phyloP scores from a whole-genome alignment of 2,113 vertebrate species.

The Tetrax tetrax region DNA sequence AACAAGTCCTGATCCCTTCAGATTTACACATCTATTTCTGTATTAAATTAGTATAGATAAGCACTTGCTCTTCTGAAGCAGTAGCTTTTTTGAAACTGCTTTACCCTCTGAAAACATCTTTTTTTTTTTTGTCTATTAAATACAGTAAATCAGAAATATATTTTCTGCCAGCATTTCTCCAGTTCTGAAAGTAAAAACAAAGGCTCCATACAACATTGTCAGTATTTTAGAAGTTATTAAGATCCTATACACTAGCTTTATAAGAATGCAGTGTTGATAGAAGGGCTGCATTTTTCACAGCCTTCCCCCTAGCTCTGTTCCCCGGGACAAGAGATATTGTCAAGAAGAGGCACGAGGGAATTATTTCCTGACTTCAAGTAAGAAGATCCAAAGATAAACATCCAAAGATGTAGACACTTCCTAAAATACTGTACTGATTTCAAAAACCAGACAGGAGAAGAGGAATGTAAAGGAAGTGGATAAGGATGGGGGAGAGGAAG shows the following conservation, averaged over 20 bases:
- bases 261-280: not conserved
- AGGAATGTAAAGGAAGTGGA: not conserved
- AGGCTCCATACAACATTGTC: not conserved
- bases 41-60: not conserved
- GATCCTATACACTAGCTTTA: not conserved
- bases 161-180: not conserved
- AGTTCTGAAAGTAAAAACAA: not conserved
- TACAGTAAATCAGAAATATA: not conserved
- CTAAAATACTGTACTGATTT: not conserved
- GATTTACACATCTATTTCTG: not conserved
- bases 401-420: not conserved
- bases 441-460: not conserved
- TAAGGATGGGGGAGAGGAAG: too few species aligned
- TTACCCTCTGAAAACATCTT: not conserved
- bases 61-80: not conserved
- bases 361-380: not conserved
- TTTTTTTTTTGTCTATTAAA: not conserved
- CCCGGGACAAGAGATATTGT: not conserved
- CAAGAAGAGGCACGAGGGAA: not conserved
- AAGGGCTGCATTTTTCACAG: not conserved
- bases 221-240: not conserved
- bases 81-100: not conserved
- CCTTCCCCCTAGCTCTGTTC: not conserved
- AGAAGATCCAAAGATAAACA: not conserved
- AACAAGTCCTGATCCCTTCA: not conserved